A percentile compares a stretch with the other conserved stretches of the same genome.
These are phyloP conservation scores for Thera obeliscata DNA, from an alignment of 2,888 invertebrate genomes.

Conservation along the genomic window DNA sequence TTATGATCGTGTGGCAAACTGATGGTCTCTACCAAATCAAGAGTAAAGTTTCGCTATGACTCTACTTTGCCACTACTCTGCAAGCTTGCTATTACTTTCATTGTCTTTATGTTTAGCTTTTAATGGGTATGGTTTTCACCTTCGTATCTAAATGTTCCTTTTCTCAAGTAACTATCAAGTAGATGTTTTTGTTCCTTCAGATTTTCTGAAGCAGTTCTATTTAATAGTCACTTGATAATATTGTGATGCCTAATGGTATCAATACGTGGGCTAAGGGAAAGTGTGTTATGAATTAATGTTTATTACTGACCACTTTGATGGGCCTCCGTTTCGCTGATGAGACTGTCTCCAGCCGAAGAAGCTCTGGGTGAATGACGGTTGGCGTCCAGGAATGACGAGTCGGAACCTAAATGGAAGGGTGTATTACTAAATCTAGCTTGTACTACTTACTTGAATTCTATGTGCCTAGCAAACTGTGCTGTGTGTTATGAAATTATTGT, in stretches of 20 bases:
- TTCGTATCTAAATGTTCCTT: slow-evolving; percentile 4
- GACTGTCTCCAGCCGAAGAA: slow-evolving; percentile 78
- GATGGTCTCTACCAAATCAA: slow-evolving; percentile 66
- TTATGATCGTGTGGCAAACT: slow-evolving; percentile 79
- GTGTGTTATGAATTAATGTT: slow-evolving; percentile 19
- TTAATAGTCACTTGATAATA: slow-evolving; percentile 2
- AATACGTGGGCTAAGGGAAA: slow-evolving; percentile 6
- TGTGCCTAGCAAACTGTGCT: slow-evolving; percentile 27
- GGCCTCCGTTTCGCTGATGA: slow-evolving; percentile 79
- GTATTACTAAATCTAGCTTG: slow-evolving; percentile 40
- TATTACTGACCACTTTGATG: slow-evolving; percentile 79
- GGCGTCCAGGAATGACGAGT: slow-evolving; percentile 77
- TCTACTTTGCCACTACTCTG: slow-evolving; percentile 82
- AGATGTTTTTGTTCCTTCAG: background rate
- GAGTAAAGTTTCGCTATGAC: slow-evolving; percentile 84
- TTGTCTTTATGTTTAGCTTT: slow-evolving; percentile 37
- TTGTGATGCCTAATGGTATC: background rate
- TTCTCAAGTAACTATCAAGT: slow-evolving; percentile 8
- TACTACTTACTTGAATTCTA: slow-evolving; percentile 16
- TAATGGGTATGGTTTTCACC: slow-evolving; percentile 19
- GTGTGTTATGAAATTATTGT: background rate
- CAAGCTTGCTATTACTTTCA: slow-evolving; percentile 63
- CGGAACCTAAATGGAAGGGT: slow-evolving; percentile 70
- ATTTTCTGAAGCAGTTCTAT: background rate
- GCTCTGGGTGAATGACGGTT: slow-evolving; percentile 78